These are phyloP conservation scores for Chascanopsetta lugubris DNA, from an alignment of 2,113 vertebrate genomes.

Conservation along the genomic window DNA sequence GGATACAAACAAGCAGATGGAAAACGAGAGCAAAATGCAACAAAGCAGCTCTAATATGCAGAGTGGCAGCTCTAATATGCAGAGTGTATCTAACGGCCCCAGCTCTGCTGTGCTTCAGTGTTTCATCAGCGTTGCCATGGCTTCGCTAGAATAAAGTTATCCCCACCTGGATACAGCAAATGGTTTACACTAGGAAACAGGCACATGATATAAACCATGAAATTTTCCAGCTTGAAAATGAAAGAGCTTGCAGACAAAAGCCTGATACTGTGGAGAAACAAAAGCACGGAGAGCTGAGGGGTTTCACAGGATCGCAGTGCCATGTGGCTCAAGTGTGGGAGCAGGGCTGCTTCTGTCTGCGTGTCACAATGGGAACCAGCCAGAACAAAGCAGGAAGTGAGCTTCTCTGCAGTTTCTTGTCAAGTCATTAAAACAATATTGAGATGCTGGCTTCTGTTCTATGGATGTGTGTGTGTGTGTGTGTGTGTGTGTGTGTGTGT, in stretches of 20 bases:
- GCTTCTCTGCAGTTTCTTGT: slow-evolving; percentile 36
- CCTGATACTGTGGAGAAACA: neutral
- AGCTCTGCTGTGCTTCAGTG: neutral
- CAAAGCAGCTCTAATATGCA: no score
- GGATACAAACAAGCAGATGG: neutral
- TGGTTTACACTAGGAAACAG: neutral
- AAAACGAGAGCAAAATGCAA: neutral
- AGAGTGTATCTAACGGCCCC: neutral
- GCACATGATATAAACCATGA: neutral
- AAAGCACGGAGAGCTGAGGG: neutral
- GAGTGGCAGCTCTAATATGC: neutral
- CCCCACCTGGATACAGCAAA: no score
- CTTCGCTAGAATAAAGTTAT: neutral
- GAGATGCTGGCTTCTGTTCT: neutral
- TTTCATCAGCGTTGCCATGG: neutral
- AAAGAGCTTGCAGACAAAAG: slow-evolving; percentile 5
- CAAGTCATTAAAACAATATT: slow-evolving; percentile 55
- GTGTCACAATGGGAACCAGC: slow-evolving; percentile 63
- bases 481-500: slow-evolving; percentile 5
- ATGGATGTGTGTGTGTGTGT: neutral
- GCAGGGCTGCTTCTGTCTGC: slow-evolving; percentile 57
- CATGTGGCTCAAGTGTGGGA: slow-evolving; percentile 14
- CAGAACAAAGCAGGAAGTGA: slow-evolving; percentile 52
- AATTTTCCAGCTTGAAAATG: neutral
- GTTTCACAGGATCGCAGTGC: slow-evolving; percentile 21